Base-by-base conservation (phyloP, 2,113 vertebrate species). In the Callocephalon fimbriatum region DNA sequence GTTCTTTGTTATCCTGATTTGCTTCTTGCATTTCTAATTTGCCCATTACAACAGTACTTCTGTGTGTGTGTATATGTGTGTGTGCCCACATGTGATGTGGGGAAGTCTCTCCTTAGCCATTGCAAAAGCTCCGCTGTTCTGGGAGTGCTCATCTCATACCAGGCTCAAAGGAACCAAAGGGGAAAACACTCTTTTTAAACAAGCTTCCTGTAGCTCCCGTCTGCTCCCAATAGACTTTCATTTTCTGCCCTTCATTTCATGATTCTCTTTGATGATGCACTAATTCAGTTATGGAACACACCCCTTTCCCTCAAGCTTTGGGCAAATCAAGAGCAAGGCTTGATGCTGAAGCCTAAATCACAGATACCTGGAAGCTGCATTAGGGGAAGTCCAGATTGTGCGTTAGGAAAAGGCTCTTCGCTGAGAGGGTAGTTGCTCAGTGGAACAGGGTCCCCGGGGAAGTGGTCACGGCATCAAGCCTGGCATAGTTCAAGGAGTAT, bases 321-420 rank as follows among this genome's bases (percentile, higher is more conserved):
- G 45, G 32, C 22, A 63, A 81, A 66, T 53, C 19, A 17, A 74
- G 59, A 77, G 42, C 59, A 86, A 40, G 15, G 22, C 4, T 71
- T 5, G 2, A 23, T 81, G 44, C 50, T 87, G 66, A 58, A 66
- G 56, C 29, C 45, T 44, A 21, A 58, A 67, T 67, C 27, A n/a
- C 0, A 3, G 75, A 13, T 18, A 26, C 2, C 0, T 58, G 61
- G 71, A 50, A 53, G 18, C 15, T 32, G 29, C 1, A 0, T 50
- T 50, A 87, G 53, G 14, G 37, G 20, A 73, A 65, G 35, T 62
- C 74, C 50, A 58, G 50, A 4, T 1, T 58, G 66, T 66, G 16
- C 32, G 2, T 59, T 31, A 54, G 31, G 65, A 38, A 45, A 44
- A 72, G n/a, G 8, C 10, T 85, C 45, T 74, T 51, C 17, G 19